Conservation (phyloP, 2,888 invertebrate species). For the Cephalotes varians region DNA sequence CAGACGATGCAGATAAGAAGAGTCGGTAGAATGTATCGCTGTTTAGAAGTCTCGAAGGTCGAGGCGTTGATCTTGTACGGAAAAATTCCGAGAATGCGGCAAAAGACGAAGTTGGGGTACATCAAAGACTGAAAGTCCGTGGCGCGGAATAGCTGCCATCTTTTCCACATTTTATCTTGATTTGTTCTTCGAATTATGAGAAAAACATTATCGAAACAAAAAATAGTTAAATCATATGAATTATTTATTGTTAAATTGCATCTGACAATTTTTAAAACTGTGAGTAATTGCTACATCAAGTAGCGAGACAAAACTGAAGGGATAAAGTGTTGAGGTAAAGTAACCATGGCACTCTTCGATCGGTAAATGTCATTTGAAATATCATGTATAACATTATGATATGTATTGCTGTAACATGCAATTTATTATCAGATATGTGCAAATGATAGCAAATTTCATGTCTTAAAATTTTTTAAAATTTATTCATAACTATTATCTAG, state of each 20-base stretch:
- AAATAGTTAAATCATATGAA: neutral
- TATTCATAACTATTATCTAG: too few species aligned
- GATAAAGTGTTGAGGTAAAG: neutral
- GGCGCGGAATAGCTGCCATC: neutral
- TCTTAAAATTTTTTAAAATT: too few species aligned
- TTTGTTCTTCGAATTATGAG: neutral
- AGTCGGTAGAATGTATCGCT: neutral
- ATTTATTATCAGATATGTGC: neutral
- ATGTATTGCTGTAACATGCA: neutral
- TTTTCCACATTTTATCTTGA: neutral
- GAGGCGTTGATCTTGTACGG: neutral
- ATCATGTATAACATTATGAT: neutral
- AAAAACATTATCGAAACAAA: neutral
- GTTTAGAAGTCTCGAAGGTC: neutral
- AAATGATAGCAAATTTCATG: neutral
- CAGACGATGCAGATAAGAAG: neutral
- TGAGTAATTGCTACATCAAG: neutral
- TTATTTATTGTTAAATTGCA: neutral
- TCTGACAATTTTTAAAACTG: neutral
- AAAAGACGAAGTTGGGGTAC: neutral
- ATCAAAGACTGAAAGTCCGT: conserved; percentile 12
- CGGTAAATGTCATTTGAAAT: neutral
- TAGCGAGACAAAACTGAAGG: neutral
- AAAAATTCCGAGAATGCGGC: neutral
- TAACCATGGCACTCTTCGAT: neutral